Evolutionary conservation across 2,888 invertebrate genomes (phyloP).

Genomic region (Ectobius pallidus): DNA sequence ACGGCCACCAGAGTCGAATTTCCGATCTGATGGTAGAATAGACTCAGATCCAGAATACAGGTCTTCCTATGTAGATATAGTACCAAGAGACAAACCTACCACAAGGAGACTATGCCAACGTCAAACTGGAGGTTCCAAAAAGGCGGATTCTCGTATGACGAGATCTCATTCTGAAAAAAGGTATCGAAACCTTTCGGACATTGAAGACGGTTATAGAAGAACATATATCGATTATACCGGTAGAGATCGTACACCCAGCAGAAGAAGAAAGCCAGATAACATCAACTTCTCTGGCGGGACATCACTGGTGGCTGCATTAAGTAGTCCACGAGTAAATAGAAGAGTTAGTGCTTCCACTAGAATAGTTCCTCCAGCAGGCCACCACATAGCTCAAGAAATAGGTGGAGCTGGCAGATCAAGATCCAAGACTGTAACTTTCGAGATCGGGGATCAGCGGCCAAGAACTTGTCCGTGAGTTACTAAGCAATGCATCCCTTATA

Average conservation of each 20-base stretch:
- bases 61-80: constrained; percentile 53
- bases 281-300: background rate
- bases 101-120: constrained; percentile 52
- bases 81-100: constrained; percentile 57
- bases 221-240: background rate
- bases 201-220: background rate
- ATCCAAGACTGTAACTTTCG: constrained; percentile 6
- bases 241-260: background rate
- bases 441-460: background rate
- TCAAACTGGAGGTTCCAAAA: background rate
- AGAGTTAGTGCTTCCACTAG: background rate
- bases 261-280: background rate
- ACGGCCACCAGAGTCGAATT: background rate
- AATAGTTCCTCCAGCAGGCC: background rate
- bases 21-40: constrained; percentile 7
- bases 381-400: background rate
- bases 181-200: background rate
- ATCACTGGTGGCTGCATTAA: background rate
- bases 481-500: too few relatives aligned
- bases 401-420: background rate
- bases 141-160: background rate
- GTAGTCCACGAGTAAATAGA: background rate
- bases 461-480: constrained; percentile 25
- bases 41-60: constrained; percentile 4
- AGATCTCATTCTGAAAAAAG: constrained; percentile 11